Evolutionary conservation across 1,140 invertebrate genomes (phyloP).

Genomic region (Oscheius sp.): DNA sequence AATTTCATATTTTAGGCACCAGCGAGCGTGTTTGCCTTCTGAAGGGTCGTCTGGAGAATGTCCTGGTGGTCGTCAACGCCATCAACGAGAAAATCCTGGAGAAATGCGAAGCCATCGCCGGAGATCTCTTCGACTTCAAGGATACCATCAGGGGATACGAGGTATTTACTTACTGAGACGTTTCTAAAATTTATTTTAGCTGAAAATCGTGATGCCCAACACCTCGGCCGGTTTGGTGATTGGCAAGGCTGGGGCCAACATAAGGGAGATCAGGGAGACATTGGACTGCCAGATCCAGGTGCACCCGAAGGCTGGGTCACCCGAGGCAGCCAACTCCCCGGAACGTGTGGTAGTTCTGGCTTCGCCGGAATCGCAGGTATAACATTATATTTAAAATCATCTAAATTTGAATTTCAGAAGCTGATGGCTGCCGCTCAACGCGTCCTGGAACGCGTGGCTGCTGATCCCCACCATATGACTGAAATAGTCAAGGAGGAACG

Average conservation of each 20-base stretch:
- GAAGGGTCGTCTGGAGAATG: constrained; percentile 85
- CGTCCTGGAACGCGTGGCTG: constrained; percentile 90
- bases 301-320: constrained; percentile 75
- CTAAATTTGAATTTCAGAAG: constrained; percentile 69
- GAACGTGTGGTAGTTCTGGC: constrained; percentile 96
- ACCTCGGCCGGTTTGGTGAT: constrained; percentile 98
- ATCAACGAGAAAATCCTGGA: constrained; percentile 97
- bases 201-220: constrained; percentile 96
- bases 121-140: constrained; percentile 55
- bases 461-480: constrained; percentile 88
- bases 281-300: constrained; percentile 92
- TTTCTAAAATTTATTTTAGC: constrained; percentile 65
- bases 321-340: constrained; percentile 85
- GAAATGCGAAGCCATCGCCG: constrained; percentile 77
- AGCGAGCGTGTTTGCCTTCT: constrained; percentile 94
- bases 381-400: not conserved
- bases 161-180: not conserved
- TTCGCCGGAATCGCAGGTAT: constrained; percentile 70
- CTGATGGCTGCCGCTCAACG: constrained; percentile 87
- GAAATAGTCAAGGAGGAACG: constrained; percentile 36
- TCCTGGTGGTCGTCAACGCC: constrained; percentile 87
- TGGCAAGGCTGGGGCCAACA: constrained; percentile 92
- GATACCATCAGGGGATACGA: constrained; percentile 48
- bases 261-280: constrained; percentile 96
- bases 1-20: constrained; percentile 73